Evolutionary conservation across 2,113 vertebrate species (phyloP).

Genomic region (Panthera leo): DNA sequence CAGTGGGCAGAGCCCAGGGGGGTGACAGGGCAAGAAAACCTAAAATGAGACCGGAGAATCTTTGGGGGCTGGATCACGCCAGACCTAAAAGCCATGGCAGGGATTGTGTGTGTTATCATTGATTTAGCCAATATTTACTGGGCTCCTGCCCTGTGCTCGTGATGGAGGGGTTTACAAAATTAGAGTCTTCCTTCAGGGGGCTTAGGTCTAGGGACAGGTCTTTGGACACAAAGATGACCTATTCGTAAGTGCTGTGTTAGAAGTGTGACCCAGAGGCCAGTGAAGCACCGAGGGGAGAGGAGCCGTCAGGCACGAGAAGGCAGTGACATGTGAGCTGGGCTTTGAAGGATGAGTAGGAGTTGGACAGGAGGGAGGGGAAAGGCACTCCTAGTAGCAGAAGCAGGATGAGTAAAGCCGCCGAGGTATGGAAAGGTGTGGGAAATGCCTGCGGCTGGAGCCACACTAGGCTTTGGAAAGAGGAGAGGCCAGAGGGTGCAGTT

Average conservation of each 20-base stretch:
- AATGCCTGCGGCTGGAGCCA: background rate
- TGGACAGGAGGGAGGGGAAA: background rate
- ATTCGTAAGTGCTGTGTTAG: background rate
- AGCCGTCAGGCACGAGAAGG: background rate
- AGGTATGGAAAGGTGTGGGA: background rate
- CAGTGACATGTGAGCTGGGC: background rate
- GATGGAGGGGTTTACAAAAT: background rate
- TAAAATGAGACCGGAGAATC: background rate
- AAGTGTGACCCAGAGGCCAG: background rate
- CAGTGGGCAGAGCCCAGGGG: background rate
- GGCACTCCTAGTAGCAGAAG: background rate
- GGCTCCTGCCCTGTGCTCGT: background rate
- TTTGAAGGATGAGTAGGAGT: conserved; percentile 29
- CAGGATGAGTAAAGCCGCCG: background rate
- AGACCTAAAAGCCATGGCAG: background rate
- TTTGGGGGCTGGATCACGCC: background rate
- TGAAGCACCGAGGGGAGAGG: background rate
- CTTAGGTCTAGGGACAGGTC: background rate
- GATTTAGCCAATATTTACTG: too few species aligned
- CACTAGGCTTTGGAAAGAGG: background rate
- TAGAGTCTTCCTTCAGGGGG: background rate
- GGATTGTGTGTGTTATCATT: background rate
- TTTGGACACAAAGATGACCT: background rate
- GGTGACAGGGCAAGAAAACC: background rate
- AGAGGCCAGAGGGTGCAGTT: background rate